Evolutionary conservation across 2,888 invertebrate genomes (phyloP).

Genomic region (Dione juno): DNA sequence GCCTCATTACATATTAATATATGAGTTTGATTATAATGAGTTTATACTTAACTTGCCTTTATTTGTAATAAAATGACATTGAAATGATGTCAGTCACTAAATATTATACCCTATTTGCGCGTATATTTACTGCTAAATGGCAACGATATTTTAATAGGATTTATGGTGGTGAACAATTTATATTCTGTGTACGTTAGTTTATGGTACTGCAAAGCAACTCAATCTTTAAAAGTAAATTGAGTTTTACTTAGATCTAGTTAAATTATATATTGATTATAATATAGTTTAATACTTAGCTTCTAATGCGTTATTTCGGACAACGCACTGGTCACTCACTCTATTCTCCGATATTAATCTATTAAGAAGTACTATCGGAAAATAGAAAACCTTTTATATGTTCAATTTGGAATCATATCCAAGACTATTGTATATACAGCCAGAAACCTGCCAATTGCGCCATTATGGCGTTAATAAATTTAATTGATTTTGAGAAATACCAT

Average conservation of each 20-base stretch:
- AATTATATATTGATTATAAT: not conserved
- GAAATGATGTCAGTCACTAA: not conserved
- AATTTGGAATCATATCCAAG: not conserved
- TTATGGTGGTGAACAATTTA: conserved; percentile 5
- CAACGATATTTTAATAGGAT: conserved; percentile 11
- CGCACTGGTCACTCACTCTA: too few species aligned
- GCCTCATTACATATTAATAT: not conserved
- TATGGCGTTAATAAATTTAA: not conserved
- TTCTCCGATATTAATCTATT: too few species aligned
- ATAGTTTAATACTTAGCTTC: not conserved
- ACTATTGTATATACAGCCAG: not conserved
- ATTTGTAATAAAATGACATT: conserved; percentile 20
- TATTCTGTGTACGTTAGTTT: not conserved
- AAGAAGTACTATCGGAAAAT: too few species aligned
- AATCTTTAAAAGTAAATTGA: conserved; percentile 11
- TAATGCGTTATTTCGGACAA: too few species aligned
- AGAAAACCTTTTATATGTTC: too few species aligned
- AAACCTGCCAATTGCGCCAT: not conserved
- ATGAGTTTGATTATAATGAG: conserved; percentile 12
- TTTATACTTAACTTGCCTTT: conserved; percentile 6
- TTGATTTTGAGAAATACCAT: not conserved
- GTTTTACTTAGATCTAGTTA: not conserved
- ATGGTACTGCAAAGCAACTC: not conserved
- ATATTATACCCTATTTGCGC: conserved; percentile 7
- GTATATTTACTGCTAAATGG: conserved; percentile 12